phyloP scores from a whole-genome alignment of 2,113 vertebrate species.

The Thinocorus orbignyianus region DNA sequence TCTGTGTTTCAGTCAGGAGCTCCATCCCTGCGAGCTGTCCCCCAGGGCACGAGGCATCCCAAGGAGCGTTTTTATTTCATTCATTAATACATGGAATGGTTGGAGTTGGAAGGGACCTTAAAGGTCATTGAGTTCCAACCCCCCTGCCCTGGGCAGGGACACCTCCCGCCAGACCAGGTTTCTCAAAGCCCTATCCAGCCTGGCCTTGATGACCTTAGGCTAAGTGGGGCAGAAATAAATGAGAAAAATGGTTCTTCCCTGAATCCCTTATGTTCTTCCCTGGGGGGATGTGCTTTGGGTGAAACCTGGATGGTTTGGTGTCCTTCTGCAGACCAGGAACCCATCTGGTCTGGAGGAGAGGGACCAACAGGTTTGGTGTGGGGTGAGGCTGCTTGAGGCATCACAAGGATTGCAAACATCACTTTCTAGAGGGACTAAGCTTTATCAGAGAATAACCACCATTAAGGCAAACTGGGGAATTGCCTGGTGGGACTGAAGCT shows the following conservation, averaged over 20 bases:
- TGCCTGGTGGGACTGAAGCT: neutral
- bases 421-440: neutral
- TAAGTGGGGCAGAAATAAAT: neutral
- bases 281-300: neutral
- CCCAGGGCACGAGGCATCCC: no score
- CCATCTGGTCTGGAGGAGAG: neutral
- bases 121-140: no score
- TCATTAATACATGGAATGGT: no score
- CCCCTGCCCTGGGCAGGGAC: no score
- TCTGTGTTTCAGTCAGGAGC: no score
- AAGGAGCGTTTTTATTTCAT: no score
- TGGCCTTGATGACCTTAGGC: neutral
- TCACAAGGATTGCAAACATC: fast-evolving
- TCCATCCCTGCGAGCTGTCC: no score
- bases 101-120: no score
- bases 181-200: no score
- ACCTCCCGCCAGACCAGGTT: no score
- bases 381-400: neutral
- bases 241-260: no score
- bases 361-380: neutral
- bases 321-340: neutral
- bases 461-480: fast-evolving
- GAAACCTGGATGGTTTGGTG: neutral
- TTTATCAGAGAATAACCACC: neutral
- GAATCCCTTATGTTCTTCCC: neutral